These are phyloP conservation scores for Pseudorhiza aurosa DNA, from an alignment of 30 jellyfish, hydroid and myxozoan genomes.

Conservation along the genomic window DNA sequence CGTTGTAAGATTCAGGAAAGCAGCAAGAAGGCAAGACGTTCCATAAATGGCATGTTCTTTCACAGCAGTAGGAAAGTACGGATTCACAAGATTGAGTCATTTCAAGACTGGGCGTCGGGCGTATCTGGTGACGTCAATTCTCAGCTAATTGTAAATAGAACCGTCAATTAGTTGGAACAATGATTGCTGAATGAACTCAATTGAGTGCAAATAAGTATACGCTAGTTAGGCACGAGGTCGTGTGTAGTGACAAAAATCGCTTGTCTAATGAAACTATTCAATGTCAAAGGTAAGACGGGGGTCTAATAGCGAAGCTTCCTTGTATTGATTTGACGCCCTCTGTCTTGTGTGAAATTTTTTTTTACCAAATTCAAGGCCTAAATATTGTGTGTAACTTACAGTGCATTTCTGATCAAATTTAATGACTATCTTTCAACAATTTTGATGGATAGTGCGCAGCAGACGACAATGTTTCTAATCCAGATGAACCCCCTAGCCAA, in stretches of 20 bases:
- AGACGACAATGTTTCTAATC: no score
- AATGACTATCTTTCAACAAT: no score
- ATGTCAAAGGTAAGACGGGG: background rate
- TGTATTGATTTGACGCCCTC: background rate
- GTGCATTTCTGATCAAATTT: no score
- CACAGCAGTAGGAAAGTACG: no score
- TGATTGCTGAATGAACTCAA: background rate
- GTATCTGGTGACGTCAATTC: background rate
- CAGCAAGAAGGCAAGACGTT: no score
- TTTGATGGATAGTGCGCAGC: no score
- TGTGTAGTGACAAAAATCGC: conserved; percentile 4
- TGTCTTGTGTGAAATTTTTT: background rate
- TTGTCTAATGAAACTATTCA: background rate
- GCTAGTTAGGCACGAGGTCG: background rate
- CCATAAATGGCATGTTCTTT: no score
- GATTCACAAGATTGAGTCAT: no score
- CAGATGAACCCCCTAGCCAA: background rate
- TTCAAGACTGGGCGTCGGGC: no score
- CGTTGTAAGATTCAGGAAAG: no score
- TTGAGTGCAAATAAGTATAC: no score
- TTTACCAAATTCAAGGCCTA: background rate
- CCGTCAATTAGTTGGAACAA: background rate
- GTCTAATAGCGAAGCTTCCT: background rate
- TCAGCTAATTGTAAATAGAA: background rate
- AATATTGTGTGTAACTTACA: background rate